These are phyloP conservation scores for human (Homo sapiens) DNA, from an alignment of 2,113 vertebrate genomes.

Conservation along the genomic window GRCh38 chr3:50003501-50004000, in stretches of 20 bases:
- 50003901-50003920: background rate
- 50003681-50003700: background rate
- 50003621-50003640: background rate
- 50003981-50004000: constrained; percentile 17
- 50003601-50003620: background rate
- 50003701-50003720: background rate
- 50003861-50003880: background rate
- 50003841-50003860: background rate
- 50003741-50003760: background rate
- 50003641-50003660: background rate
- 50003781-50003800: background rate
- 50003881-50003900: background rate
- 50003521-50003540: background rate
- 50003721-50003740: background rate
- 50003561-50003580: background rate
- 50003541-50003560: background rate
- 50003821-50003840: background rate
- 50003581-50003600: background rate
- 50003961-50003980: background rate
- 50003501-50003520: constrained; percentile 49
- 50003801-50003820: background rate
- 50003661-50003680: background rate
- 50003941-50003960: background rate
- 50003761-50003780: background rate
- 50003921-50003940: background rate